Evolutionary conservation across 64 coral and sea anemone genomes (phyloP).

Genomic region (Astreopora myriophthalma): DNA sequence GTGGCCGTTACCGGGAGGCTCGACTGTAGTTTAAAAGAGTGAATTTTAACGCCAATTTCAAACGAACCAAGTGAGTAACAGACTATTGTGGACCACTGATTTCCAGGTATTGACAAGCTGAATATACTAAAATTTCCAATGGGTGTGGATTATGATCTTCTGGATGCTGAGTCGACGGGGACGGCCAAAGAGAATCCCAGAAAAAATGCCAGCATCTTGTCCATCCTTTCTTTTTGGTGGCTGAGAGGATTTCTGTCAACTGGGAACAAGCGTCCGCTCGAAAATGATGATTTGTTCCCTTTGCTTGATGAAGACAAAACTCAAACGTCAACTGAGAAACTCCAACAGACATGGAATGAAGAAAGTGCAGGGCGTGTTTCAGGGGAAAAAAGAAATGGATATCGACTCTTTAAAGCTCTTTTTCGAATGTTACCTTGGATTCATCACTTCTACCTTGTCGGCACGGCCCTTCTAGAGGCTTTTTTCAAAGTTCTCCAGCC

Average conservation of each 20-base stretch:
- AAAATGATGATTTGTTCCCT: constrained; percentile 32
- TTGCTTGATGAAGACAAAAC: constrained; percentile 30
- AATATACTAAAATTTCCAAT: too few species aligned
- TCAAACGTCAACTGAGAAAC: not conserved
- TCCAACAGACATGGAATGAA: not conserved
- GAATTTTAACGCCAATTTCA: too few species aligned
- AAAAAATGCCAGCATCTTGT: constrained; percentile 2
- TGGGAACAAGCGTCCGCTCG: not conserved
- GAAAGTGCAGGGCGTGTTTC: not conserved
- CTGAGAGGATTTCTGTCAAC: not conserved
- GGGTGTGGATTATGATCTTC: too few species aligned
- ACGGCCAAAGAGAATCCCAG: not conserved
- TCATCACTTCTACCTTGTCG: not conserved
- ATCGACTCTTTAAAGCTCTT: constrained; percentile 15
- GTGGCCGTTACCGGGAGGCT: too few species aligned
- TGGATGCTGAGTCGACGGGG: not conserved
- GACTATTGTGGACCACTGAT: too few species aligned
- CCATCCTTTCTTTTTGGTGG: constrained; percentile 23
- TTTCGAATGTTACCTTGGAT: constrained; percentile 32
- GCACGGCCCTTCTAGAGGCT: not conserved
- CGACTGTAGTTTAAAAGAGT: too few species aligned
- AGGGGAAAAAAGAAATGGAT: not conserved
- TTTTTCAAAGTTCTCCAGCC: constrained; percentile 45
- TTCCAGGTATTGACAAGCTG: too few species aligned
- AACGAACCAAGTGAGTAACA: too few species aligned